Conservation (phyloP, 2,888 invertebrate species). For the Euplagia quadripunctaria region DNA sequence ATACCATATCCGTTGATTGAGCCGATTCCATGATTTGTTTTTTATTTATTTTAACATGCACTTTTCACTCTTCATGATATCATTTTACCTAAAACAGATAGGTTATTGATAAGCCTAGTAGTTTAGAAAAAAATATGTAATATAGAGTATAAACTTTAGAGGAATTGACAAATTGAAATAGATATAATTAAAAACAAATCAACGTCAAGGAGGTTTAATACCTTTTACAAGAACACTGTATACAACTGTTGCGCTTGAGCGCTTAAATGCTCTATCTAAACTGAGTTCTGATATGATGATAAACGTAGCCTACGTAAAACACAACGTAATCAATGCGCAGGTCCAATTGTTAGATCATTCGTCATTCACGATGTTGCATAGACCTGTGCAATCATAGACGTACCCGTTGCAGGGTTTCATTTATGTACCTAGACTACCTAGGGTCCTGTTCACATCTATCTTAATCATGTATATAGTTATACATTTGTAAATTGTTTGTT, state of each 20-base stretch:
- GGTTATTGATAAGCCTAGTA: neutral
- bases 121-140: neutral
- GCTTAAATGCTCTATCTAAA: constrained; percentile 54
- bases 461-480: too few species aligned
- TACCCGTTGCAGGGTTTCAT: neutral
- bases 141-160: neutral
- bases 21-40: constrained; percentile 17
- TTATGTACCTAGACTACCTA: too few species aligned
- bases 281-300: constrained; percentile 48
- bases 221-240: constrained; percentile 23
- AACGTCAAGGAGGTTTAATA: constrained; percentile 32
- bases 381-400: constrained; percentile 33
- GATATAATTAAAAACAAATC: constrained; percentile 26
- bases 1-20: constrained; percentile 34
- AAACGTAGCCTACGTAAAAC: constrained; percentile 38
- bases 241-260: constrained; percentile 49
- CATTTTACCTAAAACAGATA: constrained; percentile 27
- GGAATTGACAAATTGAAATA: constrained; percentile 12
- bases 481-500: too few species aligned
- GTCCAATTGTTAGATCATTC: constrained; percentile 41
- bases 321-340: constrained; percentile 44
- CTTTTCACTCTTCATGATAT: constrained; percentile 27
- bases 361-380: constrained; percentile 46
- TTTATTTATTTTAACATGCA: constrained; percentile 23
- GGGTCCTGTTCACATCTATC: too few species aligned